Percentiles rank a stretch among this genome's conserved stretches.
Conservation (phyloP, 2,888 invertebrate species). For the Brachyptera putata region DNA sequence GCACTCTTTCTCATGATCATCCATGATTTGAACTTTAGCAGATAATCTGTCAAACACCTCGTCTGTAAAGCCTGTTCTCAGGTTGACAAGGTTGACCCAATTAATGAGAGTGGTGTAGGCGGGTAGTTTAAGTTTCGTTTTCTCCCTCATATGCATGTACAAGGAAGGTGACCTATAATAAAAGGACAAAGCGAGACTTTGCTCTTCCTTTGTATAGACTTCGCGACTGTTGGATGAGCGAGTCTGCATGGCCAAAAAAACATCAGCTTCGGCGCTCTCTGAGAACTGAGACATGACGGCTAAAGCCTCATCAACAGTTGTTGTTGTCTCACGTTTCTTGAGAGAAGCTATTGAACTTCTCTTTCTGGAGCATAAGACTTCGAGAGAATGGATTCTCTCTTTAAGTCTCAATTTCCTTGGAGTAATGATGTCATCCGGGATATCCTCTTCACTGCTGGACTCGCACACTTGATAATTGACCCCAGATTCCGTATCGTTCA, state of each 20-base stretch:
- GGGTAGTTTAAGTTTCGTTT: background rate
- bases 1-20: slow-evolving; percentile 32
- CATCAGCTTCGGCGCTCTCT: too few relatives aligned
- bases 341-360: too few relatives aligned
- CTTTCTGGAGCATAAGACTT: too few relatives aligned
- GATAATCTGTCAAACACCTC: slow-evolving; percentile 33
- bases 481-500: too few relatives aligned
- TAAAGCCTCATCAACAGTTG: too few relatives aligned
- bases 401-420: too few relatives aligned
- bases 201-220: background rate
- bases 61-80: slow-evolving; percentile 33
- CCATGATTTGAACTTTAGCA: slow-evolving; percentile 36
- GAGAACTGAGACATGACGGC: too few relatives aligned
- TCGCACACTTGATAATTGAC: too few relatives aligned
- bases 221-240: background rate
- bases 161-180: background rate
- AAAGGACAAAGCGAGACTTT: background rate
- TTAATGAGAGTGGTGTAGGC: background rate
- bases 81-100: background rate
- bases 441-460: too few relatives aligned
- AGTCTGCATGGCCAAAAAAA: background rate
- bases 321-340: too few relatives aligned
- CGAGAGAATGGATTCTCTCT: too few relatives aligned
- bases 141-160: background rate
- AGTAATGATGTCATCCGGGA: too few relatives aligned